Evolutionary conservation across 2,797 vertebrate genomes (phyloP), one percentile per base, ranked within the genome.

Genomic region (Dicrostonyx torquatus): DNA sequence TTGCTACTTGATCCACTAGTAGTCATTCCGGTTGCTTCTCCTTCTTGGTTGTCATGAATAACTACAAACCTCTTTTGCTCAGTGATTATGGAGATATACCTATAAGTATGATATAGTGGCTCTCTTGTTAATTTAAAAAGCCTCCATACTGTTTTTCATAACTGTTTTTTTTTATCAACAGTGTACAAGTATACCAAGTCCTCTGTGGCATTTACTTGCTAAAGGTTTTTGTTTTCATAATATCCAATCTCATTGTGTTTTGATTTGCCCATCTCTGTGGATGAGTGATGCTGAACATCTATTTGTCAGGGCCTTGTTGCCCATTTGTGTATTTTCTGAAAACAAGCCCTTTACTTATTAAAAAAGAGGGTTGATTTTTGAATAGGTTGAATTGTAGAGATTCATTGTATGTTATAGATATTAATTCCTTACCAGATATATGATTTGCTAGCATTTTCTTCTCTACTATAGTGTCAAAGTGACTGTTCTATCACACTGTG

Each of bases 371-470:
- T 75, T 88, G 58, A 70, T 64, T 76, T 90, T 88, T 87, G n/a
- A 37, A 55, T 64, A 37, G 24, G 22, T 80, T 77, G 50, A 79
- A 26, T 70, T 80, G 18, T 68, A 86, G 66, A 14, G 20, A 43
- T 48, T 60, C 55, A 83, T 76, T 70, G 64, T 73, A 45, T n/a
- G 64, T n/a, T 78, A 43, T 78, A 20, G 29, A 24, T 91, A 87
- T 37, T 80, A 66, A 76, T 4, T 24, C 9, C 20, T 48, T 75
- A 12, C 82, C 15, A 58, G 64, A 87, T 68, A 48, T 6, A 45
- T 53, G 37, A 82, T 26, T 94, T 82, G 50, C 73, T 84, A 82
- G 76, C 43, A 86, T 82, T 72, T 86, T 82, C 62, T 89, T n/a
- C 29, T 13, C 31, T 77, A 79, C 6, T 40, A 11, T 34, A 22